Evolutionary conservation across 2,113 vertebrate species (phyloP), one percentile per base, ranked within the genome.

Genomic region (Sebastes fasciatus): DNA sequence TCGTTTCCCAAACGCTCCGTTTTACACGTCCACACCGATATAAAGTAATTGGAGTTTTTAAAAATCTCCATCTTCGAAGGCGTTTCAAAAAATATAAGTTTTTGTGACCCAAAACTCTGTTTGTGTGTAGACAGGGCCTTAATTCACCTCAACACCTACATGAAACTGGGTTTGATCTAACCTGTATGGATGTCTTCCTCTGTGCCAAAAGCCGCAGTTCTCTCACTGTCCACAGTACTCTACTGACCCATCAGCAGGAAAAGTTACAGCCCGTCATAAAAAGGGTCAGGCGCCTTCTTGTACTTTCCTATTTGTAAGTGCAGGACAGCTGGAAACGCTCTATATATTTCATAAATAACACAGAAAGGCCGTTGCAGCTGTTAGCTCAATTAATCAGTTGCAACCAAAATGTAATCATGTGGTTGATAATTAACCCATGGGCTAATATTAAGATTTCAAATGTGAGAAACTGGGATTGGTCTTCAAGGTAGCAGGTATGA

Each of bases 191-290:
- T 51, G 46, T 58, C 62, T 65, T 77, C 46, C 40, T 70, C 60
- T 68, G 48, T 64, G 75, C 71, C 61, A 89, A 74, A 58, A 85
- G 71, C 72, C 19, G 14, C 80, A 80, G 74, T 88, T 82, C 72
- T 88, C 64, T 85, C 54, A 49, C 55, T 88, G 77, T 77, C 75
- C 72, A 34, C 67, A 67, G 71, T 9, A 21, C 76, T 78, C 74
- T 26, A 43, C 73, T 80, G 74, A 80, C 68, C 75, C 54, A 81
- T 83, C 79, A 86, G 75, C 85, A 78, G 86, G 82, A 88, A 84
- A 86, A 91, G 85, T 86, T 86, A 90, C 74, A 84, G 88, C 69
- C 82, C 76, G 66, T 82, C 82, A 84, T 89, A 84, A 93, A 92
- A 92, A 48, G 61, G 76, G 79, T 82, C 80, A 62, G 75, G 67